These are phyloP conservation scores for Holocentrus rufus DNA, from an alignment of 2,797 vertebrate genomes.

Conservation along the genomic window DNA sequence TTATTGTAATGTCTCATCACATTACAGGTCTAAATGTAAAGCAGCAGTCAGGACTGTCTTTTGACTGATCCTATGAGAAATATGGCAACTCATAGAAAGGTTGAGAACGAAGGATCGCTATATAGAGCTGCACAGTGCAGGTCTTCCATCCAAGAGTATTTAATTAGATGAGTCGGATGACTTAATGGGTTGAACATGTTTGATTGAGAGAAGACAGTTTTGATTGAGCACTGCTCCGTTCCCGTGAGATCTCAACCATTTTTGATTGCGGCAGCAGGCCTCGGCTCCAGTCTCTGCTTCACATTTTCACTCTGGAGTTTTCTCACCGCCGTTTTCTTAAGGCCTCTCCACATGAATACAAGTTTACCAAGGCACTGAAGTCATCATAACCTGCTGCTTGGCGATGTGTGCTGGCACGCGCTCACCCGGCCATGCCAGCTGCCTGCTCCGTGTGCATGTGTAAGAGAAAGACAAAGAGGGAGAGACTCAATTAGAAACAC, in stretches of 20 bases:
- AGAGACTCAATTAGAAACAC: neutral
- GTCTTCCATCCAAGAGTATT: constrained; percentile 36
- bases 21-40: constrained; percentile 78
- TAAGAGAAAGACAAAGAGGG: no score
- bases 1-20: constrained; percentile 59
- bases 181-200: constrained; percentile 51
- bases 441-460: no score
- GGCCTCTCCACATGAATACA: constrained; percentile 6
- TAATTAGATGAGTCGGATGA: constrained; percentile 51
- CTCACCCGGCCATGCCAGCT: no score
- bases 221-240: constrained; percentile 40
- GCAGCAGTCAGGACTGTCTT: constrained; percentile 42
- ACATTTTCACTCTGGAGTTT: neutral
- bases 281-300: constrained; percentile 15
- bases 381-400: constrained; percentile 28
- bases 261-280: constrained; percentile 40
- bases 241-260: constrained; percentile 21
- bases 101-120: constrained; percentile 21
- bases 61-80: constrained; percentile 19
- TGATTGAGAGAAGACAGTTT: constrained; percentile 26
- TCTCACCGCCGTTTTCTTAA: constrained; percentile 1
- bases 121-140: constrained; percentile 29
- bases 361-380: constrained; percentile 29
- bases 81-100: constrained; percentile 42
- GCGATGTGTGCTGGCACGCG: neutral